Evolutionary conservation across 2,113 vertebrate genomes (phyloP), one percentile per base, ranked within the genome.

Genomic region (Eptesicus fuscus): DNA sequence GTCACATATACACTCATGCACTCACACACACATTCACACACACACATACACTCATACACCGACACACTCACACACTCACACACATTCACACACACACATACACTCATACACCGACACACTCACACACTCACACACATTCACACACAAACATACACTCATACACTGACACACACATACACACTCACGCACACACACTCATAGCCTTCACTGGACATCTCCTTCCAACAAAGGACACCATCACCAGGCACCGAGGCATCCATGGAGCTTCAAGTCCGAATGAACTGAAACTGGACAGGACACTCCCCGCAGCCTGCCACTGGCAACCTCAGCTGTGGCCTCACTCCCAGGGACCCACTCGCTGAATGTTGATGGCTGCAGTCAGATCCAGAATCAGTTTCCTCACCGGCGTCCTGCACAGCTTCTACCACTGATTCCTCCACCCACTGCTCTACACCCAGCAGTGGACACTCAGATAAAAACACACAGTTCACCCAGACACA

Each of bases 351-450:
- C 9, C 4, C 51, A 25, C 30, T 25, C 30, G 47, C 80, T 22
- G 61, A 30, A 42, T 23, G 67, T 5, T 1, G n/a, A n/a, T 12
- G 4, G 14, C 83, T 56, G 32, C 25, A 35, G n/a, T 32, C 20
- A 37, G 59, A 23, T 17, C 13, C 16, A 22, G 73, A 69, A 42
- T 4, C 13, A 4, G 35, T 22, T 47, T 12, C 13, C 35, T 49
- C 13, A 9, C 7, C 4, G 3, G 69, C 28, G 17, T 10, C 3
- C 0, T 14, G 32, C 5, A 14, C 13, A 44, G 3, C 1, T n/a
- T 28, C 28, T 0, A 1, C 8, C 4, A 8, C 49, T 49, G 53
- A 51, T 51, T 37, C 56, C 32, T 74, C 77, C 23, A 3, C 11
- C 12, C 16, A 1, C 23, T 4, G 35, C 32, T 22, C 30, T 40